These are phyloP conservation scores for Muscicapa adusta DNA, from an alignment of 2,113 vertebrate genomes.

Conservation along the genomic window DNA sequence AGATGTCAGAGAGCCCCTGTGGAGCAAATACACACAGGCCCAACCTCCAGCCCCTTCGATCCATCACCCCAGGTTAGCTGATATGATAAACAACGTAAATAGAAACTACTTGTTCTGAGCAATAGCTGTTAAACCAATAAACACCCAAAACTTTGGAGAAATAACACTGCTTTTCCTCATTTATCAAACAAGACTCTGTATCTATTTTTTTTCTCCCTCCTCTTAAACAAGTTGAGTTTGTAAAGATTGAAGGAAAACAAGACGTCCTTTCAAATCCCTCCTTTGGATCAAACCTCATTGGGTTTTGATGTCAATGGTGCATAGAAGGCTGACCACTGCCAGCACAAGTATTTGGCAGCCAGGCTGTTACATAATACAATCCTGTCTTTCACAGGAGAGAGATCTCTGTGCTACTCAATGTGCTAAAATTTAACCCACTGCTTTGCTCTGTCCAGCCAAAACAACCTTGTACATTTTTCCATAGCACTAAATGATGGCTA, in stretches of 20 bases:
- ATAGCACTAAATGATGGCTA: neutral
- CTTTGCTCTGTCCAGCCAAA: constrained; percentile 51
- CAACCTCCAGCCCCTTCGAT: neutral
- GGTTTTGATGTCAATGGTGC: constrained; percentile 71
- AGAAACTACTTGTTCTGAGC: constrained; percentile 48
- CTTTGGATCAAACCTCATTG: constrained; percentile 62
- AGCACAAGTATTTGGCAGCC: constrained; percentile 66
- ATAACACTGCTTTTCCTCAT: constrained; percentile 7
- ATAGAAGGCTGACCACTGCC: constrained; percentile 59
- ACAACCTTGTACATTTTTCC: constrained; percentile 47
- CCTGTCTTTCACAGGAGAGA: constrained; percentile 64
- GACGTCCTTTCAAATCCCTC: constrained; percentile 54
- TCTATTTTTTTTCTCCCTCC: neutral
- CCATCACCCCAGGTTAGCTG: constrained; percentile 7
- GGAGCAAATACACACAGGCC: neutral
- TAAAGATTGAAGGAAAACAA: constrained; percentile 62
- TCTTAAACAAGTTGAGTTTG: constrained; percentile 60
- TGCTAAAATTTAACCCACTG: constrained; percentile 64
- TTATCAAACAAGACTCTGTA: constrained; percentile 65
- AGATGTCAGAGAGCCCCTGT: neutral
- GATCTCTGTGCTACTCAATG: constrained; percentile 54
- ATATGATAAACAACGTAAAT: constrained; percentile 57
- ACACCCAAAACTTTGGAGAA: constrained; percentile 24
- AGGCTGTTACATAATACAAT: constrained; percentile 67
- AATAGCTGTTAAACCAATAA: constrained; percentile 61